These are phyloP conservation scores for Brachionus manjavacas DNA, from an alignment of 1,140 invertebrate species.

Conservation along the genomic window DNA sequence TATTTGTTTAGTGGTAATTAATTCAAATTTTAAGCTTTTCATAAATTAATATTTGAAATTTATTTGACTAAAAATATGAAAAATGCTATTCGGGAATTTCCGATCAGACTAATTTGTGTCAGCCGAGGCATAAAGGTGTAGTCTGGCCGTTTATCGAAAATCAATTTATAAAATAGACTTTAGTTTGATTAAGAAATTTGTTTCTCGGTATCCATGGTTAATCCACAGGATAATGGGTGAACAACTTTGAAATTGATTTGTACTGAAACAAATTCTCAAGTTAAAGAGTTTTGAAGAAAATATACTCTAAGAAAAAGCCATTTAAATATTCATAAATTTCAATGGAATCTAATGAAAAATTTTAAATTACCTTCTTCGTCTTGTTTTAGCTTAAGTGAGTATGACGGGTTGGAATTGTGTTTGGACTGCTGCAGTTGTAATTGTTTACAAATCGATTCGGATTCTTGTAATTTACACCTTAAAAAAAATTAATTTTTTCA, in stretches of 20 bases:
- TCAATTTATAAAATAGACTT: not conserved
- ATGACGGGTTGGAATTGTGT: not conserved
- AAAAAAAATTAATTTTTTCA: not conserved
- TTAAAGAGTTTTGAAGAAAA: not conserved
- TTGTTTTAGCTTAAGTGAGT: not conserved
- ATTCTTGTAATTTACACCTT: conserved; percentile 34
- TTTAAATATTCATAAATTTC: not conserved
- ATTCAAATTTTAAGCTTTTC: not conserved
- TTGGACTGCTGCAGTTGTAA: conserved; percentile 22
- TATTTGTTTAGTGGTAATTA: not conserved
- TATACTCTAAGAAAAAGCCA: not conserved
- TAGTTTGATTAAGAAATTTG: not conserved
- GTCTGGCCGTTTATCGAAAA: not conserved
- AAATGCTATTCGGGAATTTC: not conserved
- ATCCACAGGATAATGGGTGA: not conserved
- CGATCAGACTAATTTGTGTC: not conserved
- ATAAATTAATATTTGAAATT: not conserved
- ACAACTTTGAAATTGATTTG: not conserved
- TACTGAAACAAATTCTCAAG: not conserved
- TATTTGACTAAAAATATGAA: not conserved
- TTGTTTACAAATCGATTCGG: conserved; percentile 38
- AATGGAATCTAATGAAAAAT: not conserved
- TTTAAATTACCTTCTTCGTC: conserved; percentile 22
- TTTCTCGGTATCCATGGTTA: not conserved
- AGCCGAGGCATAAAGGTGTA: not conserved